Evolutionary conservation across 2,888 invertebrate species (phyloP).

Genomic region (Cataglyphis altisquamis): DNA sequence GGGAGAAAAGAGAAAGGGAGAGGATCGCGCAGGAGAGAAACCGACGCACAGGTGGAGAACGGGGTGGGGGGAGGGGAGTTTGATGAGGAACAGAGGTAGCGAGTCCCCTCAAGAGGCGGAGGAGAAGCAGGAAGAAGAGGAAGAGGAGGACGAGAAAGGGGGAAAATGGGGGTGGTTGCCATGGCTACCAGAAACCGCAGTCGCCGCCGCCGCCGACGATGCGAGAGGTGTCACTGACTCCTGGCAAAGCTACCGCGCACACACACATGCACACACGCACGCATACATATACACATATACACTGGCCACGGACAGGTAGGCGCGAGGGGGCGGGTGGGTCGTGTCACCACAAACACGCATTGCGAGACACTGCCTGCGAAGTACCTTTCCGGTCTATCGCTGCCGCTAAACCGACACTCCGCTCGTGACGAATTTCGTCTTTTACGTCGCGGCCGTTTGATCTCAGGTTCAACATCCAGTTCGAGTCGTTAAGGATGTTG

Average conservation of each 20-base stretch:
- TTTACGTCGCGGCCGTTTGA: conserved; percentile 56
- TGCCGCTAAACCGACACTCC: conserved; percentile 49
- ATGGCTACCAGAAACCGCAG: conserved; percentile 85
- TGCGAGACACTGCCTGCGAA: conserved; percentile 65
- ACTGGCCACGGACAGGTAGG: conserved; percentile 29
- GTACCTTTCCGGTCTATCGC: conserved; percentile 59
- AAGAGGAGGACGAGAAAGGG: conserved; percentile 62
- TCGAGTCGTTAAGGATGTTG: conserved; percentile 52
- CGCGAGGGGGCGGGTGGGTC: conserved; percentile 23
- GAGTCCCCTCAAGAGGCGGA: conserved; percentile 70
- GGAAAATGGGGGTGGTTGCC: conserved; percentile 80
- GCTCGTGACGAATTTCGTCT: conserved; percentile 68
- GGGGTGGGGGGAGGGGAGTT: conserved; percentile 56
- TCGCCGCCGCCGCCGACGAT: conserved; percentile 82
- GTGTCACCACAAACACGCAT: conserved; percentile 56
- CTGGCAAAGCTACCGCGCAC: conserved; percentile 79
- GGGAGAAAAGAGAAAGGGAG: conserved; percentile 57
- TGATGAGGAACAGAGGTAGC: conserved; percentile 73
- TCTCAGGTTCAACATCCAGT: conserved; percentile 57
- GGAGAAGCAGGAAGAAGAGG: conserved; percentile 72
- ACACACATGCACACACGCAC: not conserved
- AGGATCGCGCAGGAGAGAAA: conserved; percentile 75
- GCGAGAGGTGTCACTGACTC: conserved; percentile 86
- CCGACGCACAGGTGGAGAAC: conserved; percentile 74
- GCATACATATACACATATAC: no score